phyloP scores from a whole-genome alignment of 35 echinoderm and acorn worm species.

The Patiria miniata region DNA sequence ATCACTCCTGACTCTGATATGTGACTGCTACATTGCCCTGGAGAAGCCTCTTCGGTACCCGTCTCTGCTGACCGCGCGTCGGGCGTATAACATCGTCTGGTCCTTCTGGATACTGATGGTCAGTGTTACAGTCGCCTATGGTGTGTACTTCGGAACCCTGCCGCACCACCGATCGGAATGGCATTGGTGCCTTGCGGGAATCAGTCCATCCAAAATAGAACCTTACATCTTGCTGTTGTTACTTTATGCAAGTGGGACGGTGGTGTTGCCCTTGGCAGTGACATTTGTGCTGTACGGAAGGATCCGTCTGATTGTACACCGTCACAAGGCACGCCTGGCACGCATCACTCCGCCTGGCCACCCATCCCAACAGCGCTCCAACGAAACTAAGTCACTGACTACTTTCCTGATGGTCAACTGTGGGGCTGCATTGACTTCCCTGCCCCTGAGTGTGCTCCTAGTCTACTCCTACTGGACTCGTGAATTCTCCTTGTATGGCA shows the following conservation, averaged over 20 bases:
- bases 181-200: not conserved
- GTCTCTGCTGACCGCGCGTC: not conserved
- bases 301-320: not conserved
- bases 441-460: not conserved
- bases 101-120: not conserved
- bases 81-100: not conserved
- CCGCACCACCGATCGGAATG: not conserved
- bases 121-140: not conserved
- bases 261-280: not conserved
- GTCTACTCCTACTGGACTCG: not conserved
- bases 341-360: not conserved
- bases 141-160: not conserved
- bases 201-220: not conserved
- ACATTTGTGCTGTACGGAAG: not conserved
- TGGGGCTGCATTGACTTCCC: not conserved
- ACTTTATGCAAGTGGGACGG: not conserved
- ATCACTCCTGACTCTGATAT: not conserved
- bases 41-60: slow-evolving; percentile 8
- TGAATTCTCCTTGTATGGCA: not conserved
- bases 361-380: not conserved
- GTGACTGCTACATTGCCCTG: not conserved
- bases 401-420: slow-evolving; percentile 13
- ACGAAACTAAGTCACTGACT: not conserved
- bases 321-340: not conserved
- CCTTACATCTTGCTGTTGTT: not conserved